Evolutionary conservation across 2,113 vertebrate species (phyloP).

Genomic region (Ophiodon elongatus): DNA sequence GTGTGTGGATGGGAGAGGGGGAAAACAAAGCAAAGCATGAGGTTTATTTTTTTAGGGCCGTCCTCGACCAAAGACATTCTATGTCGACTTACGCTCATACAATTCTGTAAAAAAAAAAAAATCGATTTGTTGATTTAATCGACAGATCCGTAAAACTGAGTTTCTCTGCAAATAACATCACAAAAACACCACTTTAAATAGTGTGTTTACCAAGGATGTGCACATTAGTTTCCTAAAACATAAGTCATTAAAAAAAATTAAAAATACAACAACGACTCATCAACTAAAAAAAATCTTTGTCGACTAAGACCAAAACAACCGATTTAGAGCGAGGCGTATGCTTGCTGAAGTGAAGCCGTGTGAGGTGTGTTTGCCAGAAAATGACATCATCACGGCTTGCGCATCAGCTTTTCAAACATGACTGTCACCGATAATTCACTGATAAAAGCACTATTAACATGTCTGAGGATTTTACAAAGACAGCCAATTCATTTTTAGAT

Average conservation of each 20-base stretch:
- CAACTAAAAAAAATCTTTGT: background rate
- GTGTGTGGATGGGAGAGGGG: background rate
- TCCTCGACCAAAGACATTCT: background rate
- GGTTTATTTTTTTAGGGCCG: background rate
- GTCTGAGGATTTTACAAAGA: background rate
- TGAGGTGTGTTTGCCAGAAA: background rate
- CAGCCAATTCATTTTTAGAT: background rate
- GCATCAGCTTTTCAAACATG: no score
- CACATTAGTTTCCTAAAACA: background rate
- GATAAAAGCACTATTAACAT: background rate
- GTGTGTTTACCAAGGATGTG: background rate
- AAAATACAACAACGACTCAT: background rate
- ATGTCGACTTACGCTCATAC: background rate
- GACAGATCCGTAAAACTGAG: no score
- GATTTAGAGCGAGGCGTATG: background rate
- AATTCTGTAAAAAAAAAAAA: background rate
- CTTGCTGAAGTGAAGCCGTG: background rate
- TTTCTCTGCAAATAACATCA: background rate
- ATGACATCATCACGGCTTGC: background rate
- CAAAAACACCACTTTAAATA: background rate
- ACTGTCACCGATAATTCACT: no score
- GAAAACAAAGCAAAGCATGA: conserved; percentile 25
- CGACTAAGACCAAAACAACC: no score
- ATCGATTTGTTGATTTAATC: background rate
- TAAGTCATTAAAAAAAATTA: background rate